phyloP scores from a whole-genome alignment of 2,888 invertebrate genomes.

The Arctia plantaginis region DNA sequence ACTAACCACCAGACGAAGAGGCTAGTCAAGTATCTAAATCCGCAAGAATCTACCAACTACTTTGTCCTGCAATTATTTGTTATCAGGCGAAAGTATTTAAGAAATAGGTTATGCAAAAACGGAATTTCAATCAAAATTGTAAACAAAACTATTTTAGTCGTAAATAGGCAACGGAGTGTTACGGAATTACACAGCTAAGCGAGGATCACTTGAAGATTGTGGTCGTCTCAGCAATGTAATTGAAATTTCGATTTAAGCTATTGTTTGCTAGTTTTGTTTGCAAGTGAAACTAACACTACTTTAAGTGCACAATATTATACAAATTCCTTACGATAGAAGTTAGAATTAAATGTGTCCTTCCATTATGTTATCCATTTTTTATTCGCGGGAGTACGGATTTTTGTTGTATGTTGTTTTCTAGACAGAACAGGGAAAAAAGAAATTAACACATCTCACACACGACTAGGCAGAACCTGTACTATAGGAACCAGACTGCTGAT shows the following conservation, averaged over 20 bases:
- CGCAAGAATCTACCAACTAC: too few relatives aligned
- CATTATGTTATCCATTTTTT: too few relatives aligned
- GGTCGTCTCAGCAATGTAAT: conserved; percentile 15
- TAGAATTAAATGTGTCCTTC: neutral
- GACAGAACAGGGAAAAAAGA: too few relatives aligned
- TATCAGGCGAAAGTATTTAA: too few relatives aligned
- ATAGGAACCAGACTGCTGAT: too few relatives aligned
- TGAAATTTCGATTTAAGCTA: conserved; percentile 11
- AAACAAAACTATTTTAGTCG: neutral
- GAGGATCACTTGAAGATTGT: conserved; percentile 2
- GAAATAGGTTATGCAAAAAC: neutral
- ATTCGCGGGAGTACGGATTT: too few relatives aligned
- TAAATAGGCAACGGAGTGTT: conserved; percentile 9
- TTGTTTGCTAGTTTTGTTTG: conserved; percentile 1
- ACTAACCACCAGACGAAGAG: too few relatives aligned
- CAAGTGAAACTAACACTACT: neutral
- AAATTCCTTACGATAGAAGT: neutral
- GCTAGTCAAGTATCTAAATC: too few relatives aligned
- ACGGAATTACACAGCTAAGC: conserved; percentile 6
- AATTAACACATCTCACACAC: too few relatives aligned
- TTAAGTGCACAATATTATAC: neutral
- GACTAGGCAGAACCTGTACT: too few relatives aligned
- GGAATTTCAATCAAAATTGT: neutral
- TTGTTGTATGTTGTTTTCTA: too few relatives aligned
- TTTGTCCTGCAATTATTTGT: too few relatives aligned